phyloP scores from a whole-genome alignment of 2,113 vertebrate species.

The Panthera leo region DNA sequence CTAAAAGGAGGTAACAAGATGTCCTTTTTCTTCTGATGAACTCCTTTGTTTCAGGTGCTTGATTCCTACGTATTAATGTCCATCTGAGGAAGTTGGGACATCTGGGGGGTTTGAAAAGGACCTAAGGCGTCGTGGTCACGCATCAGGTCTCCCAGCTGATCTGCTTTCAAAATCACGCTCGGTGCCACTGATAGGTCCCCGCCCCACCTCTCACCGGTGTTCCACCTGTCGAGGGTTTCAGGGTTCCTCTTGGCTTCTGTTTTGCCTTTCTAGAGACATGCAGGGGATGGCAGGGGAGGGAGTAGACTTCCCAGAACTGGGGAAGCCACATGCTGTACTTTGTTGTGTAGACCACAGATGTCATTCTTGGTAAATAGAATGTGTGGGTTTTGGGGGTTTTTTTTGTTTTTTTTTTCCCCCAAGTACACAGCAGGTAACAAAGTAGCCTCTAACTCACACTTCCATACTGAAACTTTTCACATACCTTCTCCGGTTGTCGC shows the following conservation, averaged over 20 bases:
- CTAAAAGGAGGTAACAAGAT: background rate
- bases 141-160: background rate
- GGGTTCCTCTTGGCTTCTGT: background rate
- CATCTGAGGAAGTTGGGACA: background rate
- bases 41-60: background rate
- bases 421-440: background rate
- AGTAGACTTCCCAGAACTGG: background rate
- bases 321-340: background rate
- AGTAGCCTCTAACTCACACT: background rate
- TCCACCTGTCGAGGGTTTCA: background rate
- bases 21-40: background rate
- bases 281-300: background rate
- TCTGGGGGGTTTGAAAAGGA: background rate
- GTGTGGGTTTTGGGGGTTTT: background rate
- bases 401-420: background rate
- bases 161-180: background rate
- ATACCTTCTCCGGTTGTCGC: background rate
- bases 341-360: background rate
- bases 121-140: background rate
- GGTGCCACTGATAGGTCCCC: background rate
- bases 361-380: background rate
- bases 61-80: background rate
- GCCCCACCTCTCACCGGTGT: background rate
- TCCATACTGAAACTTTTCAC: background rate
- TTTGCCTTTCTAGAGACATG: background rate